Evolutionary conservation across 2,888 invertebrate genomes (phyloP), one percentile per base, ranked within the genome.

Genomic region (Melangyna quadrimaculata): DNA sequence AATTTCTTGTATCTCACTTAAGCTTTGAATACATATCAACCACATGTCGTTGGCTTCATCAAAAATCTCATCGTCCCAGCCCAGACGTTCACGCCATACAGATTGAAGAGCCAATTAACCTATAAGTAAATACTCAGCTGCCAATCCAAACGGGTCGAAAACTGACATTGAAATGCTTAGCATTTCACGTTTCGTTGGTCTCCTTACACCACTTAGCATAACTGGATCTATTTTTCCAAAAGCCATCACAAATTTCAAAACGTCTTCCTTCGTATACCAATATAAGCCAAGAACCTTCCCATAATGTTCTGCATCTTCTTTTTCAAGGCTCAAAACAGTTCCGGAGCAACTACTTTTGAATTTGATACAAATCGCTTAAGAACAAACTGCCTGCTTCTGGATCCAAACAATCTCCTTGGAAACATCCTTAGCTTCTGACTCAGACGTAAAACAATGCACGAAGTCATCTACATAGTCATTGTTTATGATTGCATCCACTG

Each of bases 61-160:
- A 1, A 87, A 63, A 12, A 87, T 63, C 5, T 48, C 10, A 8
- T 87, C 71, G n/a, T 87, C 84, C 74, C 82, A 87, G 6, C 61
- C 72, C 7, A 86, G 43, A 3, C 59, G 40, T 10, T 40, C 10
- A 17, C 78, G 78, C 80, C 87, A 87, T 14, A 70, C 43, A 0
- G 67, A 48, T 17, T 87, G 88, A 27, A 87, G 22, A 14, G 79
- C 7, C 12, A 87, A 22, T 51, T 87, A 84, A 3, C 71, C 67
- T 4, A 35, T 51, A 10, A 87, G 17, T 4, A 73, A 77, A 27
- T 78, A 84, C 35, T 84, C 77, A 1, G 81, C 83, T 1, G 79
- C 65, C 17, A 78, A 45, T 24, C 73, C 82, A 45, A 87, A 69
- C 17, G 86, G 75, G 43, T 19, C 19, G 17, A 43, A 43, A 43